Conservation (phyloP, 2,113 vertebrate genomes). For the Neoarius graeffei region DNA sequence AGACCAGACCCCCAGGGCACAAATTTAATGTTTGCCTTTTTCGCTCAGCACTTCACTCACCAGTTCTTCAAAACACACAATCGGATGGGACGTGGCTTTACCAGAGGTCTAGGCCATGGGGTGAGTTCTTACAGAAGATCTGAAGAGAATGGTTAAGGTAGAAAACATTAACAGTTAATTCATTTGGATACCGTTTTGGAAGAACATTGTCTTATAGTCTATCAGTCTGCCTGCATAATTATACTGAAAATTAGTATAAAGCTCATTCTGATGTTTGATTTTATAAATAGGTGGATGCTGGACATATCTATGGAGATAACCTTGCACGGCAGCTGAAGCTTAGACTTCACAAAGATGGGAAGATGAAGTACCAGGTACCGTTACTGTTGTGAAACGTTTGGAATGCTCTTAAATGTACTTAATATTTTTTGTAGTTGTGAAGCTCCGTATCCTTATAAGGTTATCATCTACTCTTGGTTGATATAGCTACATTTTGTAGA, state of each 20-base stretch:
- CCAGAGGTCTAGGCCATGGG: conserved; percentile 88
- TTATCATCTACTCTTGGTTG: not conserved
- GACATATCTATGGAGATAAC: conserved; percentile 88
- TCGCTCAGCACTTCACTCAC: conserved; percentile 96
- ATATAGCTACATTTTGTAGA: not conserved
- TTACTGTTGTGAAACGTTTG: conserved; percentile 5
- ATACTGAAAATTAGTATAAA: not conserved
- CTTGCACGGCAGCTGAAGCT: conserved; percentile 83
- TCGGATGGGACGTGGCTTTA: conserved; percentile 81
- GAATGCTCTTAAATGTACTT: conserved; percentile 15
- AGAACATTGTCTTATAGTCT: not conserved
- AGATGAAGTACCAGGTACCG: conserved; percentile 90
- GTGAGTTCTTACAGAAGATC: conserved; percentile 70
- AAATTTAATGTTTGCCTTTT: conserved; percentile 95
- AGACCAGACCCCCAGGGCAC: conserved; percentile 84
- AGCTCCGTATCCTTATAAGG: not conserved
- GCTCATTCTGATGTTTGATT: not conserved
- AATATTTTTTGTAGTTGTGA: not conserved
- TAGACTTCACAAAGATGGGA: conserved; percentile 86
- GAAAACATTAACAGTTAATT: not conserved
- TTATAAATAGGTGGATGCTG: conserved; percentile 82
- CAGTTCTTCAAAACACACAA: conserved; percentile 93
- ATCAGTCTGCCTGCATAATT: not conserved
- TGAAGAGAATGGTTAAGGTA: no score
- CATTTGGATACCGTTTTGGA: not conserved